Base-by-base conservation (phyloP, 2,113 vertebrate species). In the Felis chaus region DNA sequence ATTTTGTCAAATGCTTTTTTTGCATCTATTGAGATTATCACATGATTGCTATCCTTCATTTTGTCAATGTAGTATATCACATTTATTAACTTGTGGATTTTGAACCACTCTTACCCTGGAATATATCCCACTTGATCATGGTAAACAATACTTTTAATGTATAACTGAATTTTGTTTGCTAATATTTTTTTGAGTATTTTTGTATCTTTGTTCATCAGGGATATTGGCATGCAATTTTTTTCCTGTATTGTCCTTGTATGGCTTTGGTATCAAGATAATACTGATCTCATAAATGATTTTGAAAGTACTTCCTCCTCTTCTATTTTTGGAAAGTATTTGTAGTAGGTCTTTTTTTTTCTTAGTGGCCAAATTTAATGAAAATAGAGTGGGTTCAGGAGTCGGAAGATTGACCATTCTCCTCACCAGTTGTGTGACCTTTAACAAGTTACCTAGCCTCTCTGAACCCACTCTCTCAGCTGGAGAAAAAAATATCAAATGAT, bases 381-480 rank as follows among this genome's bases (percentile, higher is more conserved):
- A 88, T 41, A 53, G 29, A 9, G 27, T 12, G 3, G 23, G 18
- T 36, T 65, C 48, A 29, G n/a, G 50, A 65, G 21, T 5, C 2
- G 68, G 65, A 81, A 80, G n/a, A 9, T 41, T 41, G 29, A 61
- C 36, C 3, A 1, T 14, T 23, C 27, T 68, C 76, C 27, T 71
- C 21, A 82, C 23, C 9, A 65, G 71, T 84, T 95, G 79, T 89
- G 84, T 79, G 81, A 79, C 10, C 81, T 95, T 88, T 87, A 95
- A 66, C 11, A 89, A 81, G 83, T 94, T 84, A 53, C n/a, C 94
- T 94, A 91, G 48, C 57, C 61, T 97, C 90, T 98, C 93, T 97
- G 93, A 31, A 87, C 14, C 15, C 74, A 78, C 95, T 83, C 78
- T 91, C 84, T 96, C 86, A 90, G 55, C 74, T 88, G 69, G 55